These are phyloP conservation scores for Papio anubis DNA, from an alignment of 2,113 vertebrate species.

Conservation along the genomic window DNA sequence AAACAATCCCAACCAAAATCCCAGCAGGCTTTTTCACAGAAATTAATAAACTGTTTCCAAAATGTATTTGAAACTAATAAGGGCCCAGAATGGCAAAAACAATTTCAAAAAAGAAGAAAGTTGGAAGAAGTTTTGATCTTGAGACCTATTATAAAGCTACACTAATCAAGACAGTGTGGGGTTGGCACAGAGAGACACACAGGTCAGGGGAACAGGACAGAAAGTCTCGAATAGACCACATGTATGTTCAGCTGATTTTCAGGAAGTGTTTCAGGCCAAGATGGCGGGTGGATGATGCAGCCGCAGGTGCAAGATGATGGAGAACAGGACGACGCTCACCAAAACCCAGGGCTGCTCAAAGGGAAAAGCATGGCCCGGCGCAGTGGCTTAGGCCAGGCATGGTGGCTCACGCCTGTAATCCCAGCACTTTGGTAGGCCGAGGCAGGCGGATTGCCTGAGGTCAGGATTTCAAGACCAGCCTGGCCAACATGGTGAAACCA, in stretches of 20 bases:
- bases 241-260: accelerated
- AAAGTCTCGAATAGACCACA: not conserved
- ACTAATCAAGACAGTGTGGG: too few relatives aligned
- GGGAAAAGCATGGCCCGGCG: not conserved
- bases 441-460: too few relatives aligned
- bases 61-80: not conserved
- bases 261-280: not conserved
- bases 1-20: not conserved
- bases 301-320: not conserved
- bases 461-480: too few relatives aligned
- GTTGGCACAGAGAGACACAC: not conserved
- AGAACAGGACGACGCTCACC: not conserved
- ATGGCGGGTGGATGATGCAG: not conserved
- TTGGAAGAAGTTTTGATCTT: not conserved
- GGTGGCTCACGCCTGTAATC: too few relatives aligned
- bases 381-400: accelerated
- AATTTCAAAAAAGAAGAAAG: not conserved
- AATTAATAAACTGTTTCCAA: not conserved
- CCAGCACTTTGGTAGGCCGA: too few relatives aligned
- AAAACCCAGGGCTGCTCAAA: not conserved
- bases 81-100: not conserved
- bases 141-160: not conserved
- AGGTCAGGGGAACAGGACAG: accelerated
- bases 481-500: too few relatives aligned
- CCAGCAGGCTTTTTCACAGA: not conserved